A percentile compares a stretch with the other conserved stretches of the same genome.
Conservation (phyloP, 2,888 invertebrate genomes). For the Melanophora roralis region DNA sequence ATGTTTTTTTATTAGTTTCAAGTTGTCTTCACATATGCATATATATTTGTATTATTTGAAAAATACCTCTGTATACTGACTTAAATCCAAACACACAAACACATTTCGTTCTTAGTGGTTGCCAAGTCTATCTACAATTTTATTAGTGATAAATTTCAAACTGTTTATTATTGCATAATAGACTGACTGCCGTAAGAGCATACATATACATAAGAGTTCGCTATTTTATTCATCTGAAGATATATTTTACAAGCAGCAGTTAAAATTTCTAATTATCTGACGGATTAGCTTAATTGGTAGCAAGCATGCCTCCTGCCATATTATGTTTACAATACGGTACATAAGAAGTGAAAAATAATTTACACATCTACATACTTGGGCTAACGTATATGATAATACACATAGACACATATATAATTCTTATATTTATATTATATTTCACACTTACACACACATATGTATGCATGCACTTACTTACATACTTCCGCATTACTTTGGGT, state of each 20-base stretch:
- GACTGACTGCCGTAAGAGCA: not conserved
- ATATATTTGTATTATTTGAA: not conserved
- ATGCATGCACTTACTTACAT: slow-evolving; percentile 46
- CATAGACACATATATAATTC: too few relatives aligned
- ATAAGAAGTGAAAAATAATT: slow-evolving; percentile 21
- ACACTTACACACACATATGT: too few relatives aligned
- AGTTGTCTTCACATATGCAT: not conserved
- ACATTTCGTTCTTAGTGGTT: not conserved
- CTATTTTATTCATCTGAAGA: not conserved
- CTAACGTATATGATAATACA: not conserved
- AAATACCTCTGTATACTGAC: not conserved
- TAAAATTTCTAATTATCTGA: slow-evolving; percentile 76
- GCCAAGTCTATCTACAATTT: not conserved
- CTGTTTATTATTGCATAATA: slow-evolving; percentile 31
- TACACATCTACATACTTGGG: slow-evolving; percentile 27
- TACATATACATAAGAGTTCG: not conserved
- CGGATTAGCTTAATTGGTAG: slow-evolving; percentile 77
- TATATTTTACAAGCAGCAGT: slow-evolving; percentile 51
- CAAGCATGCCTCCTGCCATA: slow-evolving; percentile 70
- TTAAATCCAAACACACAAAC: not conserved
- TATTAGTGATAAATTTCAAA: slow-evolving; percentile 44
- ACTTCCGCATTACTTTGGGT: slow-evolving; percentile 4
- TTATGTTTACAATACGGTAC: slow-evolving; percentile 49
- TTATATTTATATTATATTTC: too few relatives aligned
- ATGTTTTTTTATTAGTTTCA: too few relatives aligned